Evolutionary conservation across 2,797 vertebrate species (phyloP).

Genomic region (Anomalospiza imberbis): DNA sequence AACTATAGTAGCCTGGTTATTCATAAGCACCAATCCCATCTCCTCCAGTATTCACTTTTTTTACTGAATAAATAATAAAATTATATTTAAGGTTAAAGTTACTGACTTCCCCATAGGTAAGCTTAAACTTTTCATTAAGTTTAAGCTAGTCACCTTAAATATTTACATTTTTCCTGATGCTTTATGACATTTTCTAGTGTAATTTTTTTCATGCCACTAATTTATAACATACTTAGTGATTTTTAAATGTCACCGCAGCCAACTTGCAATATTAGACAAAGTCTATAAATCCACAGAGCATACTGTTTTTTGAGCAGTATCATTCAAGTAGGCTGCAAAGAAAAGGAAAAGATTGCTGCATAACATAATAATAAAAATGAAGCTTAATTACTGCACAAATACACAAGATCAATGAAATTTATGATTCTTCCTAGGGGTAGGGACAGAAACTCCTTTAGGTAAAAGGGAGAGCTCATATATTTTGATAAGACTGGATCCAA

Average conservation of each 20-base stretch:
- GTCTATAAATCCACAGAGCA: neutral
- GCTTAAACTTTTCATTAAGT: slow-evolving; percentile 46
- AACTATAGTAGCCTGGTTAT: neutral
- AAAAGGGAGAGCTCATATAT: neutral
- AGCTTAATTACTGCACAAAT: neutral
- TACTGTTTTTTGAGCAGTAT: neutral
- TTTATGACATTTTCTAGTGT: slow-evolving; percentile 32
- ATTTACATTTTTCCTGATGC: slow-evolving; percentile 20
- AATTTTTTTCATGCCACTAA: slow-evolving; percentile 2
- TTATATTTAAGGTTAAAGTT: slow-evolving; percentile 30
- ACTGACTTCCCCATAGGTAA: slow-evolving; percentile 29
- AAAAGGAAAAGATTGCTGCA: neutral
- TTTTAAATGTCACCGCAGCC: slow-evolving; percentile 41
- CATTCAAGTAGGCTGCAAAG: neutral
- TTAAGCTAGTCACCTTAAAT: slow-evolving; percentile 35
- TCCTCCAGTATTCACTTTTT: neutral
- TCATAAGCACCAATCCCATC: neutral
- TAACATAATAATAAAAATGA: neutral
- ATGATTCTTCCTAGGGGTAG: neutral
- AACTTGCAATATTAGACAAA: neutral
- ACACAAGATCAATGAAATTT: neutral
- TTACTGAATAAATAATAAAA: slow-evolving; percentile 27
- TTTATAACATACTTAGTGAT: slow-evolving; percentile 22
- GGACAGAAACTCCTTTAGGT: neutral
- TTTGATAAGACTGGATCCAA: neutral